Base-by-base conservation (phyloP, 2,888 invertebrate species). In the Malacosoma neustria region DNA sequence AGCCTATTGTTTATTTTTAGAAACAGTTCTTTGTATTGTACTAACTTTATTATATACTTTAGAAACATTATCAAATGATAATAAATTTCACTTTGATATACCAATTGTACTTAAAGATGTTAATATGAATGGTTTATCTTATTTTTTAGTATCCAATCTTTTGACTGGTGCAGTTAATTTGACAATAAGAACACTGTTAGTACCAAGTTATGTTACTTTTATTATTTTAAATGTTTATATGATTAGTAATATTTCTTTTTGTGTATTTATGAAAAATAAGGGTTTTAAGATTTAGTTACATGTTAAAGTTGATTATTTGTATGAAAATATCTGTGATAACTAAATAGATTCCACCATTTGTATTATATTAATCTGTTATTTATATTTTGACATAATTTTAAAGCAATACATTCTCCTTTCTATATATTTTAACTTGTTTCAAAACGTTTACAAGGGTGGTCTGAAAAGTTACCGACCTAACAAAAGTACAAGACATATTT, bases 151-250 rank as follows among this genome's bases (percentile, higher is more conserved):
- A 9, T 90, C 92, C 1, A 98, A 98, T 82, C 48, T 97, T 15
- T 62, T 93, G 11, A 98, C 98, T 0, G 98, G 98, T 6, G 59
- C 89, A 2, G 86, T 96, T 3, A 98, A 98, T 79, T 81, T 95
- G 60, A 72, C 80, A 7, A 72, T 93, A 9, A 80, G 87, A 43
- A 94, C 97, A 3, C 69, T 89, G 36, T 65, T 87, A 2, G 67
- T 89, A 3, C 62, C 69, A 13, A 53, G 56, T 11, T 9, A 43
- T 9, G 46, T 54, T 22, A 85, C 88, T 55, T 66, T 91, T 48
- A 2, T 84, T 0, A 87, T 92, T 54, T 63, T 92, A 43, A 74
- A 81, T 43, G 30, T 71, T 9, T 92, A 93, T 54, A 89, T 91
- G 89, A 56, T 88, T 11, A 43, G 61, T 36, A 50, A 66, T 34